phyloP scores from a whole-genome alignment of 2,797 vertebrate species.

The Xiphorhynchus erythropygius region DNA sequence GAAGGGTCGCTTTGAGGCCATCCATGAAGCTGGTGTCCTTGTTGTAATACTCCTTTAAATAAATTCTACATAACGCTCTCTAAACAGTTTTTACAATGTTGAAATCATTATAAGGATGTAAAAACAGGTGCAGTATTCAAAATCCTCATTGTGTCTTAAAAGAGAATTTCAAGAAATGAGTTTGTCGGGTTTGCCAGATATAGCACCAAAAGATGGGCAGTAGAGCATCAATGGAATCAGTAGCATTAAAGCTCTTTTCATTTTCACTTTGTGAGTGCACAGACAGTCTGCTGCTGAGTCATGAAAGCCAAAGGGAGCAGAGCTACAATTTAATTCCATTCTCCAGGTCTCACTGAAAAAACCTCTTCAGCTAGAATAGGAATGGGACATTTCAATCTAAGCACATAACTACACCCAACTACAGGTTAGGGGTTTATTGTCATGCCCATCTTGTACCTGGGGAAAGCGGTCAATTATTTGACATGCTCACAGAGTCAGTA shows the following conservation, averaged over 20 bases:
- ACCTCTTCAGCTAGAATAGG: background rate
- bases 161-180: background rate
- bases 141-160: background rate
- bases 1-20: background rate
- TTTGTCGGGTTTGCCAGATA: background rate
- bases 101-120: background rate
- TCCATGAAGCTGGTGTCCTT: rapidly evolving
- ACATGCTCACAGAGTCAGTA: background rate
- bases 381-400: background rate
- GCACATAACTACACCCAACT: background rate
- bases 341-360: background rate
- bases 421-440: background rate
- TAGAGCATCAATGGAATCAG: background rate
- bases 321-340: background rate
- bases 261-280: background rate
- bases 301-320: background rate
- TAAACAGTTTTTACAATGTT: background rate
- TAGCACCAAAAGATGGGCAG: background rate
- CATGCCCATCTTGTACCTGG: background rate
- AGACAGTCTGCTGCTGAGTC: background rate
- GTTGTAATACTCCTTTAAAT: background rate
- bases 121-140: background rate
- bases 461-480: background rate
- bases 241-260: background rate
- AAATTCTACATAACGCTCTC: background rate